These are phyloP conservation scores for Amaurobius ferox DNA, from an alignment of 2,888 invertebrate genomes.

Conservation along the genomic window DNA sequence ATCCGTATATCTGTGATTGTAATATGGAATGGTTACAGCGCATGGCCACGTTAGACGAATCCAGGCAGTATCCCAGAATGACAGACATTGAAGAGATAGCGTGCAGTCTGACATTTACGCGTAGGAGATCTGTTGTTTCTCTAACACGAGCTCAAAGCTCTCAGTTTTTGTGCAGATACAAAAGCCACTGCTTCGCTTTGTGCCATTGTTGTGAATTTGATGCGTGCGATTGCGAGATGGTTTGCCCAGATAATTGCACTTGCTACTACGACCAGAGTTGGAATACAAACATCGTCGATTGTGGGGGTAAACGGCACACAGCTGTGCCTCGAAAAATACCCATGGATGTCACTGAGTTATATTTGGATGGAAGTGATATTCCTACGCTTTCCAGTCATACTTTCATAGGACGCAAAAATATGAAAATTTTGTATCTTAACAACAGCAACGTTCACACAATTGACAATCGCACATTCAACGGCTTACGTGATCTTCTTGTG, in stretches of 20 bases:
- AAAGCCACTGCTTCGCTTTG: conserved; percentile 89
- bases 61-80: conserved; percentile 87
- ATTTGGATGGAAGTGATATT: conserved; percentile 89
- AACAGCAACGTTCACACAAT: conserved; percentile 87
- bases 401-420: conserved; percentile 89
- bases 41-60: conserved; percentile 82
- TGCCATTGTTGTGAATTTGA: conserved; percentile 95
- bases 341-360: conserved; percentile 93
- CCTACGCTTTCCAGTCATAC: conserved; percentile 87
- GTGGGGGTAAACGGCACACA: conserved; percentile 81
- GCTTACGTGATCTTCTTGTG: conserved; percentile 85
- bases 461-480: conserved; percentile 90
- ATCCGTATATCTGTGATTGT: conserved; percentile 86
- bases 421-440: conserved; percentile 87
- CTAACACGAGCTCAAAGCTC: conserved; percentile 69
- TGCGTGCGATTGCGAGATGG: conserved; percentile 94
- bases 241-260: conserved; percentile 90
- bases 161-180: conserved; percentile 89
- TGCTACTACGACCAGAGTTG: conserved; percentile 93
- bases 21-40: conserved; percentile 93
- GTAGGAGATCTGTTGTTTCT: conserved; percentile 48
- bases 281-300: conserved; percentile 91
- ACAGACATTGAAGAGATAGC: conserved; percentile 89
- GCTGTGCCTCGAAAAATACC: conserved; percentile 87
- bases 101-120: conserved; percentile 83